phyloP scores from a whole-genome alignment of 2,888 invertebrate species.

The Platycheirus albimanus region DNA sequence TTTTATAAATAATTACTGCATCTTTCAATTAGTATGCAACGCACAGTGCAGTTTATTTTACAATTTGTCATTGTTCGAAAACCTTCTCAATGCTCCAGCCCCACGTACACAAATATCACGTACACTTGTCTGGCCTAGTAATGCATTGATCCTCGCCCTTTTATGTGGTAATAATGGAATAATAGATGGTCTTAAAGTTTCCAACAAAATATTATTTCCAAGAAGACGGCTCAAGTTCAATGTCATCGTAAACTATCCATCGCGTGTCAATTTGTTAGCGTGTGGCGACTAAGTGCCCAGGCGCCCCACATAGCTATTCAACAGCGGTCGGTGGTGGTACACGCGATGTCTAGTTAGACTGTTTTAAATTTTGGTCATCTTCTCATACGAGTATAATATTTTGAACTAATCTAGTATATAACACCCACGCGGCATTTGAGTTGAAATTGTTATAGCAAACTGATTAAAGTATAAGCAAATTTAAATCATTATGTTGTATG shows the following conservation, averaged over 20 bases:
- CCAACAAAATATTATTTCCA: conserved; percentile 21
- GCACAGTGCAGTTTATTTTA: conserved; percentile 31
- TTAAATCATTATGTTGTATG: too few species aligned
- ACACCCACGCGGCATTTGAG: too few species aligned
- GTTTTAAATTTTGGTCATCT: background rate
- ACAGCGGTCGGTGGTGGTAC: too few species aligned
- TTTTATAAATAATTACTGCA: conserved; percentile 36
- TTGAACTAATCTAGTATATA: too few species aligned
- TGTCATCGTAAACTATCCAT: conserved; percentile 25
- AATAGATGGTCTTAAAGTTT: conserved; percentile 42
- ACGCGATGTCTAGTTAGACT: too few species aligned
- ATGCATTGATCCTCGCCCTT: conserved; percentile 30
- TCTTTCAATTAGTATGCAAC: conserved; percentile 55
- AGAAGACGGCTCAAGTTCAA: conserved; percentile 57
- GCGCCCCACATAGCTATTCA: too few species aligned
- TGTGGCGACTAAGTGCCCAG: background rate
- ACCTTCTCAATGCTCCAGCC: conserved; percentile 41
- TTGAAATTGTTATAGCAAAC: too few species aligned
- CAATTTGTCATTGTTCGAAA: conserved; percentile 58
- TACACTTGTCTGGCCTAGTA: conserved; percentile 26
- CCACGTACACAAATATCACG: conserved; percentile 51
- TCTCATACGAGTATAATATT: too few species aligned
- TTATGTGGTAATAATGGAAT: conserved; percentile 36
- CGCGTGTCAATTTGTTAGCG: conserved; percentile 44
- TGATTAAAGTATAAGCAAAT: too few species aligned